phyloP scores from a whole-genome alignment of 2,888 invertebrate genomes.

The Onthophagus sagittarius region DNA sequence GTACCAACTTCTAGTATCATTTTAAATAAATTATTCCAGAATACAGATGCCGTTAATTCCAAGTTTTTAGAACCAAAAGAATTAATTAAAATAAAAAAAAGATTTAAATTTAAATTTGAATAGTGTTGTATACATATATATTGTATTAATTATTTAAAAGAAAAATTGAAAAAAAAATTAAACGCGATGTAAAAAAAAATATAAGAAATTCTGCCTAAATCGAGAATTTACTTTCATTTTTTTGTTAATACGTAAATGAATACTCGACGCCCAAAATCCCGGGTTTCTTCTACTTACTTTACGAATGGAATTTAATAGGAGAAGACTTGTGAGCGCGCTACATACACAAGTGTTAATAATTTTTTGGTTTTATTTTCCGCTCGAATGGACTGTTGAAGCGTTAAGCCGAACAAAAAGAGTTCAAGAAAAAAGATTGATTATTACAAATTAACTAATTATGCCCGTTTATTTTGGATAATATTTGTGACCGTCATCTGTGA shows the following conservation, averaged over 20 bases:
- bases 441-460: background rate
- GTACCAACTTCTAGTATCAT: constrained; percentile 13
- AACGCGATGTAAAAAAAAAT: background rate
- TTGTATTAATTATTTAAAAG: background rate
- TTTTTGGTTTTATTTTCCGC: background rate
- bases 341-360: background rate
- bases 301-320: background rate
- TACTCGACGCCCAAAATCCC: background rate
- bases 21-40: constrained; percentile 12
- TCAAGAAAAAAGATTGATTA: too few relatives aligned
- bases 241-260: background rate
- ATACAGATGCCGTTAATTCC: background rate
- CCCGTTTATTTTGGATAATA: background rate
- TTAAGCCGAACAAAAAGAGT: too few relatives aligned
- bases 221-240: background rate
- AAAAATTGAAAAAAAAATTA: background rate
- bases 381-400: background rate
- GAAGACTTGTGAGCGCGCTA: background rate
- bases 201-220: background rate
- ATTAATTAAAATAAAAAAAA: constrained; percentile 3
- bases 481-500: background rate
- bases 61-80: background rate
- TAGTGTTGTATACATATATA: constrained; percentile 5
- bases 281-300: background rate
- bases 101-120: constrained; percentile 4